phyloP scores from a whole-genome alignment of 2,888 invertebrate species.

The Sinotaia quadrata region DNA sequence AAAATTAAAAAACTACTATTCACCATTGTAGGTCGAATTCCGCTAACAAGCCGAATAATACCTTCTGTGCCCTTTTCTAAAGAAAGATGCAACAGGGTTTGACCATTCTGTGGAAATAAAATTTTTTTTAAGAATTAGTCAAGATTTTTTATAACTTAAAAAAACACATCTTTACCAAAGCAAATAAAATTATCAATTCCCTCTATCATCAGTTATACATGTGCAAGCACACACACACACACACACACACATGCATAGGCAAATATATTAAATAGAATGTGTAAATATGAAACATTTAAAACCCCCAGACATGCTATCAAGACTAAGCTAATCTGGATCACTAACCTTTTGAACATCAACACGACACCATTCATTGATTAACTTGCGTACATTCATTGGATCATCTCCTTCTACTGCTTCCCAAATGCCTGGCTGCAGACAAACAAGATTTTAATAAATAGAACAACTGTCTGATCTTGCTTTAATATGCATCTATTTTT shows the following conservation, averaged over 20 bases:
- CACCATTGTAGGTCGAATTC: slow-evolving; percentile 65
- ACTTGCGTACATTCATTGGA: slow-evolving; percentile 56
- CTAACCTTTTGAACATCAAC: slow-evolving; percentile 58
- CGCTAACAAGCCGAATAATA: slow-evolving; percentile 61
- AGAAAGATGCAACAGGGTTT: slow-evolving; percentile 56
- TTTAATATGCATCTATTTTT: neutral
- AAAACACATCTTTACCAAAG: too few species aligned
- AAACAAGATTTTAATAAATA: neutral
- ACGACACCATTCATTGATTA: slow-evolving; percentile 67
- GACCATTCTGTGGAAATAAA: slow-evolving; percentile 50
- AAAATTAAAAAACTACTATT: too few species aligned
- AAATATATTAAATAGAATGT: too few species aligned
- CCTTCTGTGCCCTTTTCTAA: slow-evolving; percentile 62
- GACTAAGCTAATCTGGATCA: too few species aligned
- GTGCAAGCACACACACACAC: too few species aligned
- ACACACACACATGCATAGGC: neutral
- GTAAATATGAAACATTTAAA: too few species aligned
- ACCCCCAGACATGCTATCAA: too few species aligned
- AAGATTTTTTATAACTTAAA: neutral
- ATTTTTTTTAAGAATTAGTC: neutral
- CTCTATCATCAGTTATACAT: neutral
- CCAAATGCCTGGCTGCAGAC: slow-evolving; percentile 65
- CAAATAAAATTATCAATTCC: too few species aligned
- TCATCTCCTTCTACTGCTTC: slow-evolving; percentile 62
- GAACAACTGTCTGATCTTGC: neutral